A percentile compares a stretch with the other conserved stretches of the same genome.
phyloP scores from a whole-genome alignment of 2,888 invertebrate species.

The Drosophila melanosoma region DNA sequence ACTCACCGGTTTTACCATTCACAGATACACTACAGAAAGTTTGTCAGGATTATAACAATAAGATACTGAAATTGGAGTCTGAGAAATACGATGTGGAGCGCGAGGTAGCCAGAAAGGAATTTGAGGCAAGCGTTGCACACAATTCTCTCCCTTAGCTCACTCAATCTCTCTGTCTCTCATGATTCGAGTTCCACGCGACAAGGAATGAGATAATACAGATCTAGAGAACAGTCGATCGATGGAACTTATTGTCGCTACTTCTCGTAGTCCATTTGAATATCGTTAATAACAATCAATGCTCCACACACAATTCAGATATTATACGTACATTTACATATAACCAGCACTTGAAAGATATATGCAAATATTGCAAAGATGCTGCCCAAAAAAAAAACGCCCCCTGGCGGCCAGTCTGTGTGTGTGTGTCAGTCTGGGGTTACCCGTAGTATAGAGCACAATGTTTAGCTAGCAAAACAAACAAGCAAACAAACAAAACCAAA shows the following conservation, averaged over 20 bases:
- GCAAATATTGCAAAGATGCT: slow-evolving; percentile 64
- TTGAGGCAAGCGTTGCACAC: slow-evolving; percentile 91
- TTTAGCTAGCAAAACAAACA: slow-evolving; percentile 13
- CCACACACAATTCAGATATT: slow-evolving; percentile 26
- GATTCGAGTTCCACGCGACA: slow-evolving; percentile 24
- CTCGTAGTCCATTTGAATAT: slow-evolving; percentile 39
- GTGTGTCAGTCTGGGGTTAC: slow-evolving; percentile 41
- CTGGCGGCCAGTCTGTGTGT: slow-evolving; percentile 48
- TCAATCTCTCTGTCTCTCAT: slow-evolving; percentile 14
- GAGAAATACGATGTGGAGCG: slow-evolving; percentile 99
- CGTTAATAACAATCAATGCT: slow-evolving; percentile 46
- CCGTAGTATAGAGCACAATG: slow-evolving; percentile 33
- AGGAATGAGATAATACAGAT: slow-evolving; percentile 9
- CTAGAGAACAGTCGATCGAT: slow-evolving; percentile 38
- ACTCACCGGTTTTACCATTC: slow-evolving; percentile 59
- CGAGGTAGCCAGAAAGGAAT: slow-evolving; percentile 97
- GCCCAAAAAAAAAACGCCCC: slow-evolving; percentile 47
- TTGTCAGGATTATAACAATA: slow-evolving; percentile 83
- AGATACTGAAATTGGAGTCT: slow-evolving; percentile 84
- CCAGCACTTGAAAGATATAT: slow-evolving; percentile 65
- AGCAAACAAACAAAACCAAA: slow-evolving; percentile 22
- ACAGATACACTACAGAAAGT: slow-evolving; percentile 83
- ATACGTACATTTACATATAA: slow-evolving; percentile 1
- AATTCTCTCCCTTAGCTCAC: slow-evolving; percentile 18
- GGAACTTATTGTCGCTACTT: slow-evolving; percentile 32